These are phyloP conservation scores for Nymphalis c-album DNA, from an alignment of 2,888 invertebrate genomes.

Conservation along the genomic window DNA sequence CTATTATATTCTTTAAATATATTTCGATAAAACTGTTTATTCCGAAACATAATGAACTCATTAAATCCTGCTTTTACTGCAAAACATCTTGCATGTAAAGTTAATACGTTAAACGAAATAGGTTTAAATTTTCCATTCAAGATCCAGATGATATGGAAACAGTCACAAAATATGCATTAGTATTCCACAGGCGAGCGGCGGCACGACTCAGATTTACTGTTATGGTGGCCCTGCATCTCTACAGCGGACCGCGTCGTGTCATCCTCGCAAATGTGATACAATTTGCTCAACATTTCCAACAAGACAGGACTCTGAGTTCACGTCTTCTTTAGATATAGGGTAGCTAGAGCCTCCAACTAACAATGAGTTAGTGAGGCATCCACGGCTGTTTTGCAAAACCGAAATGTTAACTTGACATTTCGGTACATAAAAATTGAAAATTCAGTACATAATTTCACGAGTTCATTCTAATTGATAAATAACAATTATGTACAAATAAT, in stretches of 20 bases:
- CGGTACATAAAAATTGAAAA: too few relatives aligned
- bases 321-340: background rate
- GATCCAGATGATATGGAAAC: slow-evolving; percentile 43
- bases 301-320: slow-evolving; percentile 3
- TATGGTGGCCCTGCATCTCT: slow-evolving; percentile 59
- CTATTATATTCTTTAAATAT: too few relatives aligned
- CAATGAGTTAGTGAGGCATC: too few relatives aligned
- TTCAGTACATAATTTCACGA: too few relatives aligned
- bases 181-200: slow-evolving; percentile 57
- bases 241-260: slow-evolving; percentile 21
- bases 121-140: background rate
- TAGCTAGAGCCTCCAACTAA: background rate
- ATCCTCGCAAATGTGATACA: slow-evolving; percentile 26
- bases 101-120: background rate
- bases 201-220: slow-evolving; percentile 72
- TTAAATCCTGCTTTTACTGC: too few relatives aligned
- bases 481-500: too few relatives aligned
- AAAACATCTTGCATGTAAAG: background rate
- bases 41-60: too few relatives aligned
- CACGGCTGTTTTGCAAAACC: too few relatives aligned
- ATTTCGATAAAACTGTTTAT: too few relatives aligned
- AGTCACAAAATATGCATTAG: slow-evolving; percentile 56
- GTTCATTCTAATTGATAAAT: too few relatives aligned
- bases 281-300: slow-evolving; percentile 18
- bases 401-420: too few relatives aligned